Base-by-base conservation (phyloP, 2,113 vertebrate genomes). In the Perca flavescens region DNA sequence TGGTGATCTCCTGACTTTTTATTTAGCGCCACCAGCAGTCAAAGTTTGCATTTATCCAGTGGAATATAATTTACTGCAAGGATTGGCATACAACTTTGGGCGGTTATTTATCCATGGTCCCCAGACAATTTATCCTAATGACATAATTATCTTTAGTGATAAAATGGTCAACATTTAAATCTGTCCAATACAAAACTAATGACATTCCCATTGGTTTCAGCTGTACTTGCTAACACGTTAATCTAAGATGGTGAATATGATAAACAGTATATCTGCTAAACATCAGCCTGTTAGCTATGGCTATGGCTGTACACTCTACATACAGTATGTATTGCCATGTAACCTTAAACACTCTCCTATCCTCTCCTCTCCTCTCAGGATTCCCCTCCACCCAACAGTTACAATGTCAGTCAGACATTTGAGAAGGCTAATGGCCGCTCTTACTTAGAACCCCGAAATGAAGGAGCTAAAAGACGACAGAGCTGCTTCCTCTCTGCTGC, bases 401-500 rank as follows among this genome's bases (percentile, higher is more conserved):
- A 97, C 79, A 92, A 96, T 22, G 91, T 96, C 60, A 90, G 85
- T 19, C 90, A 94, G 84, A 90, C 94, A 7, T 96, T 93, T 80
- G 94, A 95, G 54, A 95, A 91, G 77, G 90, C 88, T 9, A 89
- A 93, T 56, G 76, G 92, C 49, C 92, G 77, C 54, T 84, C 84
- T n/a, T 88, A 92, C 58, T 84, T 86, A 71, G 83, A 88, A 40
- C 94, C 96, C 2, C 88, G 90, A 19, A 96, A 74, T 75, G 60
- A 83, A 4, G 82, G 74, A 60, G 95, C 95, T 21, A 92, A 81
- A 80, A 95, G 84, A 76, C 94, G 92, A 17, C 96, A 97, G 70
- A 43, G 90, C 52, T 95, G 93, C 60, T 97, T 97, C 85, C 93
- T 96, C 53, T 96, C 93, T 66, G 78, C 92, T 14, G 85, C 94